A percentile compares a stretch with the other conserved stretches of the same genome.
These are phyloP conservation scores for Natator depressus DNA, from an alignment of 2,113 vertebrate species.

Conservation along the genomic window DNA sequence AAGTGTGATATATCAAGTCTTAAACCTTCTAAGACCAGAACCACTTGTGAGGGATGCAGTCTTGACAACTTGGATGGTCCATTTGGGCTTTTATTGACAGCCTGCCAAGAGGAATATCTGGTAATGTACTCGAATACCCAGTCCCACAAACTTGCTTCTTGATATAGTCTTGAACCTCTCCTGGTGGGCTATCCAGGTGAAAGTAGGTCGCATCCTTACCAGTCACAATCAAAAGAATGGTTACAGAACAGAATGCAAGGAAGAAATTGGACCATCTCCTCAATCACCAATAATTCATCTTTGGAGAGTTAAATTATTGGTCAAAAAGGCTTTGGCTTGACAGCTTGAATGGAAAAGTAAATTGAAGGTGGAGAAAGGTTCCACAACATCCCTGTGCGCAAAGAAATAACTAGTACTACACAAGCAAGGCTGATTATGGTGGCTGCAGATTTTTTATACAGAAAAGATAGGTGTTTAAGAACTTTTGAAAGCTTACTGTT, in stretches of 20 bases:
- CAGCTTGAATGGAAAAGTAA: not conserved
- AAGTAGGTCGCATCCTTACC: not conserved
- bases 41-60: not conserved
- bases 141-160: not conserved
- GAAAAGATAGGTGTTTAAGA: not conserved
- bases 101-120: not conserved
- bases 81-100: not conserved
- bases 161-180: too few relatives aligned
- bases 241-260: not conserved
- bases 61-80: conserved; percentile 25
- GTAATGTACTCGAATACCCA: not conserved
- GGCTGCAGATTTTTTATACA: not conserved
- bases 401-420: not conserved
- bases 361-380: not conserved
- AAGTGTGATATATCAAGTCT: not conserved
- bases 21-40: conserved; percentile 1
- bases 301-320: not conserved
- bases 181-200: too few relatives aligned
- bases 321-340: not conserved
- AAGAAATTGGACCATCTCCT: not conserved
- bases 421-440: not conserved
- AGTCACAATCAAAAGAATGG: not conserved
- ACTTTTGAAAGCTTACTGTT: not conserved
- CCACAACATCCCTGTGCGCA: not conserved
- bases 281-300: not conserved